phyloP scores from a whole-genome alignment of 2,888 invertebrate genomes.

The Andrena camellia region DNA sequence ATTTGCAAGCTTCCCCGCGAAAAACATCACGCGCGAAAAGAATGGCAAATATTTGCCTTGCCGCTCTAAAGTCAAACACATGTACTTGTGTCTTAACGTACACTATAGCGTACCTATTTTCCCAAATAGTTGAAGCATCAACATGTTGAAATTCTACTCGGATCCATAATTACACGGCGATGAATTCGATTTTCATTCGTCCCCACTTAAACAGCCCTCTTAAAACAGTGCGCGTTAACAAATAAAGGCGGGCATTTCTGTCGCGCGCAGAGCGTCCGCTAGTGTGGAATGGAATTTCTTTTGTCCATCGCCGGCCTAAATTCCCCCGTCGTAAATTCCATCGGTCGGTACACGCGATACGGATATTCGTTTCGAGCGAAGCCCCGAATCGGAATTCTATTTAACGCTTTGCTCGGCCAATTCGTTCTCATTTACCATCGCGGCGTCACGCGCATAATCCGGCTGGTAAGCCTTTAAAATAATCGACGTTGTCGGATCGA shows the following conservation, averaged over 20 bases:
- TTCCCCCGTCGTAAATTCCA: slow-evolving; percentile 6
- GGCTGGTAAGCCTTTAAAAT: slow-evolving; percentile 83
- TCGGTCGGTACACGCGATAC: not conserved
- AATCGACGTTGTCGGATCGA: slow-evolving; percentile 76
- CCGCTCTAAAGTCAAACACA: no score
- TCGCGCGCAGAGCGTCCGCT: not conserved
- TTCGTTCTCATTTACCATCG: slow-evolving; percentile 77
- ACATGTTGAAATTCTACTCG: no score
- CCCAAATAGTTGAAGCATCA: no score
- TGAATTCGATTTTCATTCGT: no score
- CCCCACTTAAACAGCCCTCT: no score
- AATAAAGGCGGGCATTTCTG: no score
- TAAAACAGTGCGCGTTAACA: no score
- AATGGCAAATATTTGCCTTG: no score
- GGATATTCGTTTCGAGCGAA: slow-evolving; percentile 15
- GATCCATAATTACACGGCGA: no score
- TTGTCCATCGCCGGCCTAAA: not conserved
- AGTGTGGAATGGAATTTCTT: not conserved
- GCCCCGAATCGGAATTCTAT: slow-evolving; percentile 44
- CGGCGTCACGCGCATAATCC: slow-evolving; percentile 79
- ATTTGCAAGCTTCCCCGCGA: not conserved
- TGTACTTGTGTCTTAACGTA: no score
- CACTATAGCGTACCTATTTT: no score
- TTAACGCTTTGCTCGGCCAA: slow-evolving; percentile 68
- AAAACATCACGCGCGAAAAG: no score